These are phyloP conservation scores for Chorisops tibialis DNA, from an alignment of 2,888 invertebrate genomes.

Conservation along the genomic window DNA sequence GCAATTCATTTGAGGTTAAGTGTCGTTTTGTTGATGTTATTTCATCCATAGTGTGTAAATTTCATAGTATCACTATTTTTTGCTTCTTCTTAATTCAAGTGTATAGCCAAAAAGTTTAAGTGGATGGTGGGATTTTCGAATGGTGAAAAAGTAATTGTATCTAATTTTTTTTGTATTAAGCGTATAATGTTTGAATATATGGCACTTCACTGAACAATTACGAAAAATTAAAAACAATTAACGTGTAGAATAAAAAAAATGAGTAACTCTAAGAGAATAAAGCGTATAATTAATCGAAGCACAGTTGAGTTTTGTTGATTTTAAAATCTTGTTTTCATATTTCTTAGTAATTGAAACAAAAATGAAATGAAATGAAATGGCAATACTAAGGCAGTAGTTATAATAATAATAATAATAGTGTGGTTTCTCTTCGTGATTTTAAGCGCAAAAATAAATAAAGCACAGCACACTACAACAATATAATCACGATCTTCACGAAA, in stretches of 20 bases:
- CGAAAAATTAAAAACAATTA: slow-evolving; percentile 22
- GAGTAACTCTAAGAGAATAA: too few relatives aligned
- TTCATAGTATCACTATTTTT: neutral
- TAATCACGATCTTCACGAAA: too few relatives aligned
- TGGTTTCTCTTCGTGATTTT: neutral
- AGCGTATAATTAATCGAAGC: too few relatives aligned
- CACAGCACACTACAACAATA: neutral
- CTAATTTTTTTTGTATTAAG: too few relatives aligned
- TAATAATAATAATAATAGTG: neutral
- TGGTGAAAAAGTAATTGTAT: neutral
- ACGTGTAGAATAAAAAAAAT: too few relatives aligned
- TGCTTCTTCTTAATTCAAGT: too few relatives aligned
- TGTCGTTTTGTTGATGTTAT: slow-evolving; percentile 27
- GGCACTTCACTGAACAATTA: slow-evolving; percentile 14
- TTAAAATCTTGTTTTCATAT: too few relatives aligned
- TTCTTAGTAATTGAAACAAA: too few relatives aligned
- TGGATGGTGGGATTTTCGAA: neutral
- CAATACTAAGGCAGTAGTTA: neutral
- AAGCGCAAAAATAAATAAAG: neutral
- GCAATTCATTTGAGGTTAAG: slow-evolving; percentile 28
- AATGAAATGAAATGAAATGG: too few relatives aligned
- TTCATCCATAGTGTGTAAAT: slow-evolving; percentile 19
- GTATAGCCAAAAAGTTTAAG: neutral
- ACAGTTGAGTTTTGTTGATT: too few relatives aligned
- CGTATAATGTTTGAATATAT: neutral